Conservation (phyloP, 2,888 invertebrate genomes). For the Julus scanicus region DNA sequence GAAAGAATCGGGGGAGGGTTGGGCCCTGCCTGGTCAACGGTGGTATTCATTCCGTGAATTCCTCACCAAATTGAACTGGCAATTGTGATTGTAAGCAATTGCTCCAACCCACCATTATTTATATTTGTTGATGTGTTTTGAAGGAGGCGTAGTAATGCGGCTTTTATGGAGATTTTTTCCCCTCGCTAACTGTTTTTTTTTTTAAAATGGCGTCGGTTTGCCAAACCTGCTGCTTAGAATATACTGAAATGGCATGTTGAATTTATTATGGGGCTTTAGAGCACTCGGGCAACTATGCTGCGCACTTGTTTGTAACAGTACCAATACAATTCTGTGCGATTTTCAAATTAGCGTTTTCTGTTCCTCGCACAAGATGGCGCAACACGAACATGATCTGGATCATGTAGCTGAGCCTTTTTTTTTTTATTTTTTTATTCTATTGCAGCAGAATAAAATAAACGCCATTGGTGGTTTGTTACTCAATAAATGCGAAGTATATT, state of each 20-base stretch:
- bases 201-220: neutral
- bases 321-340: neutral
- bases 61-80: conserved; percentile 39
- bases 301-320: neutral
- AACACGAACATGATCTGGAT: neutral
- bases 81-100: conserved; percentile 17
- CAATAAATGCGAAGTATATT: no score
- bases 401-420: neutral
- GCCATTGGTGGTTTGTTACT: no score
- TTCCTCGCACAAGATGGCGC: neutral
- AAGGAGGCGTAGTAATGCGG: conserved; percentile 30
- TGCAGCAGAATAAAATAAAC: neutral
- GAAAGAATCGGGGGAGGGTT: conserved; percentile 36
- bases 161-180: conserved; percentile 38
- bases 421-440: no score
- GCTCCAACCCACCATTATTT: conserved; percentile 36
- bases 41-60: conserved; percentile 27
- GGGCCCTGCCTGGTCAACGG: neutral
- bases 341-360: neutral
- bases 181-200: neutral
- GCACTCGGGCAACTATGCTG: neutral
- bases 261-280: conserved; percentile 26
- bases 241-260: neutral
- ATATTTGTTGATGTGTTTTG: conserved; percentile 42
- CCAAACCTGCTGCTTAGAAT: conserved; percentile 9